A percentile compares a stretch with the other conserved stretches of the same genome.
Conservation (phyloP, 1,140 invertebrate species). For the Mylabris phalerata region DNA sequence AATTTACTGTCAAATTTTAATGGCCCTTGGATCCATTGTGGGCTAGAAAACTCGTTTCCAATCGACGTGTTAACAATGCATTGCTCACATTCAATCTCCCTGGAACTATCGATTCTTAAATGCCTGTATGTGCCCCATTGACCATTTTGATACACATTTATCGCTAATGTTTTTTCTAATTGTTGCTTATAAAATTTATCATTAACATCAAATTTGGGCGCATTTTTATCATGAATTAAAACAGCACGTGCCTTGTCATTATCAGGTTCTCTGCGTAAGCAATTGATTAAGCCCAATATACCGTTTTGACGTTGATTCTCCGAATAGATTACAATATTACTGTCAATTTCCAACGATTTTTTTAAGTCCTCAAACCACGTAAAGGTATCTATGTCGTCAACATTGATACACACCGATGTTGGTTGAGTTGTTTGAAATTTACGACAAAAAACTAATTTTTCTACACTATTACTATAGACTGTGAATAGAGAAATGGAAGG, state of each 20-base stretch:
- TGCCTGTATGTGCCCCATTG: slow-evolving; percentile 57
- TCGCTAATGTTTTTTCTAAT: slow-evolving; percentile 52
- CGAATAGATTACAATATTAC: slow-evolving; percentile 51
- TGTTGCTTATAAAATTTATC: slow-evolving; percentile 56
- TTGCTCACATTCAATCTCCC: no score
- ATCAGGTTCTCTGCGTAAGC: slow-evolving; percentile 61
- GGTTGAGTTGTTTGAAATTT: slow-evolving; percentile 4
- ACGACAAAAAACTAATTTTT: slow-evolving; percentile 42
- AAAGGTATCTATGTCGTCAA: slow-evolving; percentile 2
- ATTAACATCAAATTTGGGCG: slow-evolving; percentile 57
- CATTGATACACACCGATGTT: neutral
- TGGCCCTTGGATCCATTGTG: slow-evolving; percentile 66
- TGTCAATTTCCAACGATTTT: slow-evolving; percentile 48
- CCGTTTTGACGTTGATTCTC: slow-evolving; percentile 64
- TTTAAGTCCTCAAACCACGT: slow-evolving; percentile 47
- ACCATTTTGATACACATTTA: slow-evolving; percentile 57
- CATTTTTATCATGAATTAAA: slow-evolving; percentile 59
- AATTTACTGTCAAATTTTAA: no score
- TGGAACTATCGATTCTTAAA: slow-evolving; percentile 47
- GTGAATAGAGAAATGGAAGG: no score
- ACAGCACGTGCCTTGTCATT: slow-evolving; percentile 51
- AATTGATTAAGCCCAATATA: slow-evolving; percentile 76
- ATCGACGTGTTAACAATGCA: no score
- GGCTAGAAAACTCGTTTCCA: no score
- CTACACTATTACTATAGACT: neutral